Evolutionary conservation across 2,888 invertebrate genomes (phyloP).

Genomic region (Parnassius apollo): DNA sequence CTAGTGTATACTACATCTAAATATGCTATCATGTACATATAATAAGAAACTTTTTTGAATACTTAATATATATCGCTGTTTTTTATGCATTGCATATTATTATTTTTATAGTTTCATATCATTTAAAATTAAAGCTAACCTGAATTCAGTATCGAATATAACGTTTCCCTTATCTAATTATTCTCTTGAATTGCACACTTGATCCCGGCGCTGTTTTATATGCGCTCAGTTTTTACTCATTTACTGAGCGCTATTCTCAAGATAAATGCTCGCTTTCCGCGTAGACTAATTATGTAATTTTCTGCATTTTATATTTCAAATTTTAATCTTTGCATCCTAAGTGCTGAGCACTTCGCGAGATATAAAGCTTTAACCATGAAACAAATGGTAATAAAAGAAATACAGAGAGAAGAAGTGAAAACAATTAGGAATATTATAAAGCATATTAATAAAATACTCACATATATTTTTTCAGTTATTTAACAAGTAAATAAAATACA

Average conservation of each 20-base stretch:
- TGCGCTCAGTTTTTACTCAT: slow-evolving; percentile 36
- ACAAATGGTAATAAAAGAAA: slow-evolving; percentile 15
- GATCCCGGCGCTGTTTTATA: slow-evolving; percentile 39
- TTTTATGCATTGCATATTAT: too few species aligned
- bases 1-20: too few species aligned
- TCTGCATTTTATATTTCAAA: slow-evolving; percentile 39
- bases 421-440: too few species aligned
- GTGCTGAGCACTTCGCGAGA: slow-evolving; percentile 16
- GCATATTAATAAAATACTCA: not conserved
- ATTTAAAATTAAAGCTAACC: slow-evolving; percentile 18
- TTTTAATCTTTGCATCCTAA: slow-evolving; percentile 17
- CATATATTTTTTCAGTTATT: not conserved
- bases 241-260: slow-evolving; percentile 42
- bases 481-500: too few species aligned
- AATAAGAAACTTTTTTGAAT: too few species aligned
- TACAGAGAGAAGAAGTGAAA: too few species aligned
- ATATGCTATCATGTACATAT: too few species aligned
- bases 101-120: too few species aligned
- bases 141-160: slow-evolving; percentile 29
- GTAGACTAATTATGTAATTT: slow-evolving; percentile 45
- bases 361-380: slow-evolving; percentile 23
- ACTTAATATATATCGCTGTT: too few species aligned
- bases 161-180: slow-evolving; percentile 48
- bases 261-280: slow-evolving; percentile 55
- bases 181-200: slow-evolving; percentile 56